Evolutionary conservation across 2,888 invertebrate genomes (phyloP).

Genomic region (Mythimna albipuncta): DNA sequence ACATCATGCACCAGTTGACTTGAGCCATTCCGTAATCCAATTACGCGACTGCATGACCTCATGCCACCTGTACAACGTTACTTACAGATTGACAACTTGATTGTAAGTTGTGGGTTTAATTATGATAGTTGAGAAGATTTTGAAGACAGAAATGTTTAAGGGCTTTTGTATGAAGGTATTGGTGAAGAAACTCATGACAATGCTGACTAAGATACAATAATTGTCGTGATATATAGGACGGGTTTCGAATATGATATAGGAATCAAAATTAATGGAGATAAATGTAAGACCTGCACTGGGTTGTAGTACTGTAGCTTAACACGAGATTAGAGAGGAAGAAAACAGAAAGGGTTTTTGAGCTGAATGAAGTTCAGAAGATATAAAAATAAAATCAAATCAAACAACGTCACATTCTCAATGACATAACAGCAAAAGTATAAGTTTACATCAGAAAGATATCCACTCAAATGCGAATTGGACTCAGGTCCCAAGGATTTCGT

Average conservation of each 20-base stretch:
- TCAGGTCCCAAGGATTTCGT: too few relatives aligned
- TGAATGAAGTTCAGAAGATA: neutral
- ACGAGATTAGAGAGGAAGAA: neutral
- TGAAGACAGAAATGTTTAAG: constrained; percentile 23
- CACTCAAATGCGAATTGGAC: too few relatives aligned
- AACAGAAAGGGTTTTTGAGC: too few relatives aligned
- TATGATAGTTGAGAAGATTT: constrained; percentile 34
- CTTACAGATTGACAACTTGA: constrained; percentile 50
- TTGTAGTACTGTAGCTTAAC: neutral
- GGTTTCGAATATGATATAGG: neutral
- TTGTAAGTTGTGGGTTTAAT: constrained; percentile 39
- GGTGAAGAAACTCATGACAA: neutral
- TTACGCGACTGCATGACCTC: constrained; percentile 70
- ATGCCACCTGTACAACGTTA: constrained; percentile 66
- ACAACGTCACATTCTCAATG: too few relatives aligned
- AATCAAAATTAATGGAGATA: neutral
- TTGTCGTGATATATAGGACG: neutral
- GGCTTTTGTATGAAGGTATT: constrained; percentile 6
- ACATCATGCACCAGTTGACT: constrained; percentile 80
- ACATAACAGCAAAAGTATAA: neutral
- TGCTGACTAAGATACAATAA: neutral
- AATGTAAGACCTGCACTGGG: too few relatives aligned
- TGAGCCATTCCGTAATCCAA: constrained; percentile 82
- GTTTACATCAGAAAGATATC: neutral
- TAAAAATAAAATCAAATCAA: neutral